These are phyloP conservation scores for Sphyrna mokarran DNA, from an alignment of 2,113 vertebrate genomes.

Conservation along the genomic window DNA sequence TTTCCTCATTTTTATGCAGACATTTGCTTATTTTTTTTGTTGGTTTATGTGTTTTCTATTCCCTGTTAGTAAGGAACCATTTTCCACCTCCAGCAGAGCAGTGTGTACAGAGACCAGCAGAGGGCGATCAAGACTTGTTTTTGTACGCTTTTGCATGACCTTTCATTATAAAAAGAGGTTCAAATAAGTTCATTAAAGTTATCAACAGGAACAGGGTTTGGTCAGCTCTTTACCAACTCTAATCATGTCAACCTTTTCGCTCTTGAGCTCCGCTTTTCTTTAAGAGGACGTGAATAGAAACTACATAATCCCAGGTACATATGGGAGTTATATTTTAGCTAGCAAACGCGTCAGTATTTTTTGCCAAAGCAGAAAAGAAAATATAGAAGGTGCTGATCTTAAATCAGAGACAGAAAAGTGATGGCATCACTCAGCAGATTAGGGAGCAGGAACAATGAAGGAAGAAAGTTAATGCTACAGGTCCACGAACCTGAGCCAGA, in stretches of 20 bases:
- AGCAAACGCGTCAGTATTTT: background rate
- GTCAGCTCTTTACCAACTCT: background rate
- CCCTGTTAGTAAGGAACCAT: background rate
- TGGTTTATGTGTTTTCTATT: background rate
- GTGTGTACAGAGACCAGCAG: background rate
- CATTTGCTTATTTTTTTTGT: background rate
- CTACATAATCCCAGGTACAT: background rate
- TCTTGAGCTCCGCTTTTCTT: background rate
- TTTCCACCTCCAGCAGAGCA: background rate
- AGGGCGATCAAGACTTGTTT: slow-evolving; percentile 32
- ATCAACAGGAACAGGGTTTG: background rate
- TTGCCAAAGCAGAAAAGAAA: background rate
- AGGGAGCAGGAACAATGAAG: background rate
- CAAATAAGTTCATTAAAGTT: background rate
- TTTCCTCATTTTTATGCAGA: background rate
- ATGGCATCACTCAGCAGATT: background rate
- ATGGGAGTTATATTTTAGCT: background rate
- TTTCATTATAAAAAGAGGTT: background rate
- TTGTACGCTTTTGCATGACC: background rate
- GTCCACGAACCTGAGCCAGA: background rate
- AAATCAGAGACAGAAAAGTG: background rate
- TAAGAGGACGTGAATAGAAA: background rate
- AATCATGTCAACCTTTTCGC: background rate
- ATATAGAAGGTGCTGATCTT: background rate
- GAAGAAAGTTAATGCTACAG: background rate